A percentile compares a stretch with the other conserved stretches of the same genome.
These are phyloP conservation scores for Pseudochirops cupreus DNA, from an alignment of 2,797 vertebrate species.

Conservation along the genomic window DNA sequence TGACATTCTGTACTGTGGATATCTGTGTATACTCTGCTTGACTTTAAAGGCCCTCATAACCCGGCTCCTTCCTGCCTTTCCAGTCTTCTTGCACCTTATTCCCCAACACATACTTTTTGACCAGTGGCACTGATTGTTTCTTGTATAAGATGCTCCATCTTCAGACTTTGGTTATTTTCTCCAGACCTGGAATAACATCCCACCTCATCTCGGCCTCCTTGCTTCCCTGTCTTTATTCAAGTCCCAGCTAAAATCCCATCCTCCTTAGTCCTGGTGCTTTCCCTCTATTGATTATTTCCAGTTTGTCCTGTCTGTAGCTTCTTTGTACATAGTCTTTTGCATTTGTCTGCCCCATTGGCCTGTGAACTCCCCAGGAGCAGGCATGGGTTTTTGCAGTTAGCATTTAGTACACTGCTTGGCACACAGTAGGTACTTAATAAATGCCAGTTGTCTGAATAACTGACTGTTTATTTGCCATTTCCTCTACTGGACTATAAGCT, in stretches of 20 bases:
- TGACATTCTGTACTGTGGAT: background rate
- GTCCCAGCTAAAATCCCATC: background rate
- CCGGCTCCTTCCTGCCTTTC: background rate
- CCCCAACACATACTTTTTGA: background rate
- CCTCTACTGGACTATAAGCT: background rate
- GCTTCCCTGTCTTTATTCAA: background rate
- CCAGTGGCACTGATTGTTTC: background rate
- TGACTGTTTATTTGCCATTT: background rate
- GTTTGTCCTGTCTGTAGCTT: background rate
- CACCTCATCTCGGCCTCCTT: background rate
- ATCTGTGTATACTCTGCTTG: background rate
- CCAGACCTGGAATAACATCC: background rate
- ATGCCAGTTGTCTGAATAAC: background rate
- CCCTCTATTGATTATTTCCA: background rate
- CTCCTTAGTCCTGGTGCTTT: background rate
- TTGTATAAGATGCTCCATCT: background rate
- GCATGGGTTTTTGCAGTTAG: background rate
- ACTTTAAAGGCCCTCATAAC: background rate
- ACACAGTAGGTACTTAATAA: background rate
- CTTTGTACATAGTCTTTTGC: background rate
- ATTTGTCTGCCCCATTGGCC: background rate
- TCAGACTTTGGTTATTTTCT: background rate
- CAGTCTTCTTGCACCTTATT: background rate
- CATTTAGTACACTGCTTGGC: background rate
- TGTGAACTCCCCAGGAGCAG: background rate